A percentile compares a stretch with the other conserved stretches of the same genome.
Evolutionary conservation across 2,888 invertebrate species (phyloP).

Genomic region (Malthinus flaveolus): DNA sequence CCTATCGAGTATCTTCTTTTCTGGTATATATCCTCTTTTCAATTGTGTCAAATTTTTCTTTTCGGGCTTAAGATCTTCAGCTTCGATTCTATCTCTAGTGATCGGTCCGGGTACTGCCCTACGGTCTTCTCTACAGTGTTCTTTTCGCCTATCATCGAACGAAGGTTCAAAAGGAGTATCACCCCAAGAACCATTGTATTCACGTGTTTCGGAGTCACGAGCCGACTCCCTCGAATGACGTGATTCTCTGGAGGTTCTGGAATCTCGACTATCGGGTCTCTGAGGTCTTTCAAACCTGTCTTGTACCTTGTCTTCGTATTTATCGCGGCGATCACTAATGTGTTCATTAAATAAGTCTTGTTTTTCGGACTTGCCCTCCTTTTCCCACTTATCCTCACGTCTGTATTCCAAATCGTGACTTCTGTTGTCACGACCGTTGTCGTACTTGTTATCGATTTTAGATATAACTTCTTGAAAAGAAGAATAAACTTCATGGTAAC

Average conservation of each 20-base stretch:
- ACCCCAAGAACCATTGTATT: conserved; percentile 55
- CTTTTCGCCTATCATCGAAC: conserved; percentile 49
- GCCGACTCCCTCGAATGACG: conserved; percentile 54
- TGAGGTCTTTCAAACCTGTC: conserved; percentile 57
- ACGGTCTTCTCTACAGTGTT: conserved; percentile 46
- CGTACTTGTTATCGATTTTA: conserved; percentile 48
- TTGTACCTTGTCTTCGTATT: conserved; percentile 40
- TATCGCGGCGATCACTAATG: conserved; percentile 40
- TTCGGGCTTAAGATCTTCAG: conserved; percentile 58
- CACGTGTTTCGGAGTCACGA: conserved; percentile 55
- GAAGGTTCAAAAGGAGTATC: conserved; percentile 51
- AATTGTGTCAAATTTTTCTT: conserved; percentile 58
- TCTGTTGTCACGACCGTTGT: conserved; percentile 49
- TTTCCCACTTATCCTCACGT: conserved; percentile 46
- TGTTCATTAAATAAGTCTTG: conserved; percentile 36
- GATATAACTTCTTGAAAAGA: conserved; percentile 38
- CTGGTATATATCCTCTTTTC: conserved; percentile 52
- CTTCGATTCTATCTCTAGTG: conserved; percentile 63
- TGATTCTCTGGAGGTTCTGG: conserved; percentile 60
- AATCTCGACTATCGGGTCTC: conserved; percentile 63
- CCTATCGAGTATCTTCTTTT: conserved; percentile 40
- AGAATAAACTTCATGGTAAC: conserved; percentile 42
- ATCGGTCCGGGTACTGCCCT: conserved; percentile 63
- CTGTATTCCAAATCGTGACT: conserved; percentile 24
- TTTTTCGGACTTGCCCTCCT: conserved; percentile 34